These are phyloP conservation scores for Talpa occidentalis DNA, from an alignment of 2,113 vertebrate genomes.

Conservation along the genomic window DNA sequence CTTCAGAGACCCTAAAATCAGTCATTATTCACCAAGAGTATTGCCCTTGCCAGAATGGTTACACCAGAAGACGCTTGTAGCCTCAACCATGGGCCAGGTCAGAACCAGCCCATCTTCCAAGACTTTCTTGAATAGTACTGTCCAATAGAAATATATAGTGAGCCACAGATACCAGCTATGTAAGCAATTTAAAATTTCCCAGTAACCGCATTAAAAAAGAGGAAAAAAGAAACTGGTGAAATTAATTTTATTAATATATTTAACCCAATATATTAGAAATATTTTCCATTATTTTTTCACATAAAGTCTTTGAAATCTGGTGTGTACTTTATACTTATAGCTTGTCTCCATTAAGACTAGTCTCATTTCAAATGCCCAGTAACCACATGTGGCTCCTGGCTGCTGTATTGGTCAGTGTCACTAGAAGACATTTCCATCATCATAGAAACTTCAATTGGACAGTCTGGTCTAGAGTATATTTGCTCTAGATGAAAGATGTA, in stretches of 20 bases:
- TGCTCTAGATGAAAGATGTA: constrained; percentile 1
- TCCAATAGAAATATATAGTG: not conserved
- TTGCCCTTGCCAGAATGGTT: not conserved
- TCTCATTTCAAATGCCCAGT: not conserved
- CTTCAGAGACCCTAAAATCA: constrained; percentile 21
- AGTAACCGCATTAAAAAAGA: not conserved
- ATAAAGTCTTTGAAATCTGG: not conserved
- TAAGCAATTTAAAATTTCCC: constrained; percentile 45
- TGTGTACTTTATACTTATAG: constrained; percentile 4
- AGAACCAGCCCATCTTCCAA: not conserved
- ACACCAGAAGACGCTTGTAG: not conserved
- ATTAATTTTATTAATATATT: constrained; percentile 19
- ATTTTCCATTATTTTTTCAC: constrained; percentile 15
- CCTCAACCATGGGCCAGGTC: not conserved
- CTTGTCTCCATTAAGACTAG: not conserved
- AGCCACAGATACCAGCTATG: not conserved
- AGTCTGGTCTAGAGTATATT: not conserved
- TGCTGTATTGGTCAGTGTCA: not conserved
- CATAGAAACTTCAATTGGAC: not conserved
- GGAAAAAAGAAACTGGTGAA: not conserved
- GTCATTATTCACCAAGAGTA: not conserved
- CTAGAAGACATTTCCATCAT: not conserved
- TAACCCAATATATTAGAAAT: not conserved
- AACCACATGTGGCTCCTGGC: not conserved
- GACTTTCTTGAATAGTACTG: constrained; percentile 16